A percentile compares a stretch with the other conserved stretches of the same genome.
These are phyloP conservation scores for Tenthredo scrophulariae DNA, from an alignment of 2,888 invertebrate species.

Conservation along the genomic window DNA sequence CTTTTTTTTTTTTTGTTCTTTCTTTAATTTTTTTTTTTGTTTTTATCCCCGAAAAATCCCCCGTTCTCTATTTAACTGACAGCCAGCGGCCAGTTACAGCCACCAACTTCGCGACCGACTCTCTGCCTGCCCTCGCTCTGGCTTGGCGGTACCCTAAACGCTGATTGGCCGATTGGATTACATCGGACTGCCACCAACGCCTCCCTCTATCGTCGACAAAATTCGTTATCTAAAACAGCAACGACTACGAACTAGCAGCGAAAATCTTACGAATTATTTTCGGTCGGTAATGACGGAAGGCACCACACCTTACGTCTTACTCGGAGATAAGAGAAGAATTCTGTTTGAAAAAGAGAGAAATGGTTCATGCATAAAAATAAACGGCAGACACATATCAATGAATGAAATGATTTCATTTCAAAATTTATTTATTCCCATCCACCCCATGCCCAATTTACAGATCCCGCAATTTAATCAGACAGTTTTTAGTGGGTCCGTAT, in stretches of 20 bases:
- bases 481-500: conserved; percentile 89
- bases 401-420: background rate
- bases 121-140: conserved; percentile 27
- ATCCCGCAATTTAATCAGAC: conserved; percentile 75
- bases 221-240: background rate
- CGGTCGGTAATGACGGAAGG: background rate
- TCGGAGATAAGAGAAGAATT: background rate
- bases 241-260: background rate
- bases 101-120: conserved; percentile 43
- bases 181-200: conserved; percentile 2
- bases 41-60: conserved; percentile 6
- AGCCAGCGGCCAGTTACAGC: conserved; percentile 51
- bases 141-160: conserved; percentile 21
- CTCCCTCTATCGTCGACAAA: background rate
- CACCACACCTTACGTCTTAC: background rate
- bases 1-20: background rate
- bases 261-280: background rate
- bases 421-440: background rate
- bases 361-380: background rate
- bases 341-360: background rate
- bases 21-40: background rate
- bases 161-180: conserved; percentile 52
- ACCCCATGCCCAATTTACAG: background rate
- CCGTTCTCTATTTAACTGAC: conserved; percentile 29
- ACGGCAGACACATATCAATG: background rate